Base-by-base conservation (phyloP, 2,888 invertebrate species). In the Hydroisotoma schaefferi region DNA sequence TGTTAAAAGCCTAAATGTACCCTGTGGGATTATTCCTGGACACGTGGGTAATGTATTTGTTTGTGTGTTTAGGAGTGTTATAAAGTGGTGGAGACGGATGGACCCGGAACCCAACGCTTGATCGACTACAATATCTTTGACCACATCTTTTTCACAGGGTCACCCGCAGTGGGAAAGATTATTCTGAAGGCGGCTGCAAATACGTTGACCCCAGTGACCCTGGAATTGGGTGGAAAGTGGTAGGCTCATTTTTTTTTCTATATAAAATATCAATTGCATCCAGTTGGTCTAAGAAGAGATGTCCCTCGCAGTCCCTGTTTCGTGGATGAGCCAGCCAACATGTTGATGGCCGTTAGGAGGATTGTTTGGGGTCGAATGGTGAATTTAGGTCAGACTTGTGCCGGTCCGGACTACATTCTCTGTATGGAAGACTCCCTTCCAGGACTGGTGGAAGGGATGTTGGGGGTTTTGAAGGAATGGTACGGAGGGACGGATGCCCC, bases 61-160 rank as follows among this genome's bases (percentile, higher is more conserved):
- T n/a, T 33, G 33, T 15, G 8, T 33, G 33, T 15, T 15, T 73
- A 90, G 87, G 90, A 93, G 38, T 90, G 90, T 72, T 85, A 86
- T 67, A 83, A 86, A 55, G 86, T 95, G 1, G 80, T 93, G 0
- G 80, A 83, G 57, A 97, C 94, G 2, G 95, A 91, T 40, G 82
- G 91, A 0, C 78, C 83, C 23, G 94, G 93, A 77, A 94, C 95
- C 0, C 85, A 88, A 0, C 88, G 88, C 72, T 79, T 98, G 12
- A 78, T 98, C 26, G 87, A 87, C 73, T 84, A 94, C 75, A 85
- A 84, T n/a, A n/a, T n/a, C 75, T 98, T 94, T 76, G 98, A 98
- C 79, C 92, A 94, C 75, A 94, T 98, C 68, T 94, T 98, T 80
- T 94, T 87, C 78, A 99, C 98, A 0, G 98, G 93, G 22, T 89